Conservation (phyloP, 2,113 vertebrate species). For the Heteronetta atricapilla region DNA sequence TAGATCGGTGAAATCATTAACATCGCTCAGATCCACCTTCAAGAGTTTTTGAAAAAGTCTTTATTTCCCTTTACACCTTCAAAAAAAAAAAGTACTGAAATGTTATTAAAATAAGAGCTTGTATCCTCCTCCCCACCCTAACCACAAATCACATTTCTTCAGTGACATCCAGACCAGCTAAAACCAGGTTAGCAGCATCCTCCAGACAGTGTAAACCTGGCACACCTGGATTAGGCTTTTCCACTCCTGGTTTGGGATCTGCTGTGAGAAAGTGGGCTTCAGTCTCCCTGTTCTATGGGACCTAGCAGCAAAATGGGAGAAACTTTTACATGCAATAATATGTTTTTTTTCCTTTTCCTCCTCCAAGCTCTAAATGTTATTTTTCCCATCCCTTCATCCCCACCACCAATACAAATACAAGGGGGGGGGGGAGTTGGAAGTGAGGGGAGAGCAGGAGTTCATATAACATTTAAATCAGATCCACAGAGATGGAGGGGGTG, state of each 20-base stretch:
- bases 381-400: background rate
- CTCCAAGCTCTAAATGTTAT: background rate
- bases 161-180: background rate
- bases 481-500: background rate
- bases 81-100: background rate
- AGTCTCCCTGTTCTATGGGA: background rate
- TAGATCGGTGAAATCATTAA: background rate
- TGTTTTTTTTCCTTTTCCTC: background rate
- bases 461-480: background rate
- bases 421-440: background rate
- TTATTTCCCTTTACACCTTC: constrained; percentile 27
- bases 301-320: background rate
- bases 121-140: background rate
- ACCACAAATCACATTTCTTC: background rate
- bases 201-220: accelerated
- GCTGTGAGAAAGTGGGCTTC: background rate
- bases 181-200: background rate
- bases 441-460: background rate
- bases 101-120: background rate
- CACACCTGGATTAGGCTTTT: background rate
- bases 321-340: background rate
- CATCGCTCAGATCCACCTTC: background rate
- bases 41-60: background rate
- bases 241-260: background rate
- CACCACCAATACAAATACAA: background rate